Evolutionary conservation across 2,888 invertebrate species (phyloP).

Genomic region (Sesia apiformis): DNA sequence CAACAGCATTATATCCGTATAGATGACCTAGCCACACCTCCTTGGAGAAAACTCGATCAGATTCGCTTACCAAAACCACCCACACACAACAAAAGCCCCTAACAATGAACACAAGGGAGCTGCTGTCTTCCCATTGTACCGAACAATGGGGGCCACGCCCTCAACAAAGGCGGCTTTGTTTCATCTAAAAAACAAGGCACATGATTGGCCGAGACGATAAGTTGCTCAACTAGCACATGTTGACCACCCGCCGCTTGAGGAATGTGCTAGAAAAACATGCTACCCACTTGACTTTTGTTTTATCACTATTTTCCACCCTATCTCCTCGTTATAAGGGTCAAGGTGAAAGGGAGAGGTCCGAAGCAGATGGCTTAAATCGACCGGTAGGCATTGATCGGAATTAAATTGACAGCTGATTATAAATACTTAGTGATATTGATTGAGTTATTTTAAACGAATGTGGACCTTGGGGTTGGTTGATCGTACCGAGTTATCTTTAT

Average conservation of each 20-base stretch:
- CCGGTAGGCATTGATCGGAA: no score
- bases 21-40: constrained; percentile 11
- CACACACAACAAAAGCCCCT: constrained; percentile 35
- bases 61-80: constrained; percentile 18
- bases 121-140: constrained; percentile 66
- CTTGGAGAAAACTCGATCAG: constrained; percentile 5
- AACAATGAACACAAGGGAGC: constrained; percentile 57
- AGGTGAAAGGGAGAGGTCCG: no score
- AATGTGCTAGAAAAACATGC: constrained; percentile 15
- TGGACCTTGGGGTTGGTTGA: no score
- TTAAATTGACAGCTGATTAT: no score
- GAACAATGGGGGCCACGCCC: constrained; percentile 59
- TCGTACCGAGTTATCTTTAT: no score
- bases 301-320: no score
- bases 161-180: constrained; percentile 59
- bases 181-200: constrained; percentile 38
- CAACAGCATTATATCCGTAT: neutral
- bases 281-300: no score
- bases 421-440: no score
- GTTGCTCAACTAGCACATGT: constrained; percentile 13
- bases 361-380: no score
- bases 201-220: constrained; percentile 42
- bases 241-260: constrained; percentile 50
- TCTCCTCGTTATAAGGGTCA: no score
- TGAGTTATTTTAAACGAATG: no score